A percentile compares a stretch with the other conserved stretches of the same genome.
Evolutionary conservation across 2,113 vertebrate species (phyloP).

Genomic region (Dipodomys spectabilis): DNA sequence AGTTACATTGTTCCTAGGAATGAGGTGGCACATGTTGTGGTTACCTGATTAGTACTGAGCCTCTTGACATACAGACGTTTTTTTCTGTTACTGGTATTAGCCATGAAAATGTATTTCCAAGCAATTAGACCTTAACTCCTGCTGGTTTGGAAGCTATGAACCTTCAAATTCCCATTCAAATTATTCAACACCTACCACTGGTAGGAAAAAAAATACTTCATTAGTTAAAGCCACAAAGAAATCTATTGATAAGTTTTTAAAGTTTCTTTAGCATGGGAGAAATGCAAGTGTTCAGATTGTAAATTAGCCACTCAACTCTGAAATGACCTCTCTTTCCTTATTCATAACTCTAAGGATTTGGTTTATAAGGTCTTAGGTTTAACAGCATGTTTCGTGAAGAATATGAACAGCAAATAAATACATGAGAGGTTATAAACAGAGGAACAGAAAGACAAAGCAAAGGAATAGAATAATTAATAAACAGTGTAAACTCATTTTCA

Average conservation of each 20-base stretch:
- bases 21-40: slow-evolving; percentile 82
- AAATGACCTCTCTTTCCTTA: slow-evolving; percentile 72
- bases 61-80: slow-evolving; percentile 86
- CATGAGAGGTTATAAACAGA: slow-evolving; percentile 19
- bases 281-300: slow-evolving; percentile 69
- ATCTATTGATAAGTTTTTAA: slow-evolving; percentile 84
- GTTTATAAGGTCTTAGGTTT: slow-evolving; percentile 65
- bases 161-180: slow-evolving; percentile 88
- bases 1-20: slow-evolving; percentile 84
- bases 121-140: slow-evolving; percentile 89
- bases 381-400: slow-evolving; percentile 48
- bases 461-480: background rate
- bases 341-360: slow-evolving; percentile 69
- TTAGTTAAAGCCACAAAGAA: slow-evolving; percentile 86
- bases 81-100: slow-evolving; percentile 85
- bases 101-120: slow-evolving; percentile 89
- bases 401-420: slow-evolving; percentile 60
- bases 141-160: slow-evolving; percentile 86
- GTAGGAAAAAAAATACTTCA: slow-evolving; percentile 58
- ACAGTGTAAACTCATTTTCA: background rate
- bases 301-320: slow-evolving; percentile 78
- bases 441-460: background rate
- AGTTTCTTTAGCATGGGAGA: slow-evolving; percentile 76
- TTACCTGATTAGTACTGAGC: slow-evolving; percentile 87
- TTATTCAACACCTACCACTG: slow-evolving; percentile 86